Conservation (phyloP, 2,113 vertebrate species). For the Gila orcuttii region DNA sequence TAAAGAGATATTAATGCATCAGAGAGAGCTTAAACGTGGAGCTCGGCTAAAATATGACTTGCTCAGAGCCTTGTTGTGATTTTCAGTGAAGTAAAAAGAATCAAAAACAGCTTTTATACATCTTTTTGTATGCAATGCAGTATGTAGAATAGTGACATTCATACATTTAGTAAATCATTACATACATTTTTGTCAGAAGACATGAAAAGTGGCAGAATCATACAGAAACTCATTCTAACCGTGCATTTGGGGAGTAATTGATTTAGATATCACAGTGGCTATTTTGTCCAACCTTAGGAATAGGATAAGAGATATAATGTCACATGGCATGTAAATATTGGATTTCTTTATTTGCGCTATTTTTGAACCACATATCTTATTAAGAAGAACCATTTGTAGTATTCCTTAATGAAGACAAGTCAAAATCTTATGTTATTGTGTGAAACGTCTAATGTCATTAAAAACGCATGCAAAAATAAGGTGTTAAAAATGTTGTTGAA, state of each 20-base stretch:
- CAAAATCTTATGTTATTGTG: not conserved
- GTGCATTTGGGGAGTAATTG: not conserved
- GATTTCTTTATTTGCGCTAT: not conserved
- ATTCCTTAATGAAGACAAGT: not conserved
- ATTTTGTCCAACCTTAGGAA: not conserved
- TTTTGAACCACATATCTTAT: not conserved
- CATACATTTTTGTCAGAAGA: not conserved
- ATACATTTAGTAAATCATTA: not conserved
- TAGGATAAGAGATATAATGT: not conserved
- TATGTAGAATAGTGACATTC: not conserved
- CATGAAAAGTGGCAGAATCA: not conserved
- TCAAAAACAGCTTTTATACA: not conserved
- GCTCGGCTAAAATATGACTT: not conserved
- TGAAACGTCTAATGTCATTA: not conserved
- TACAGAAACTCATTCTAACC: not conserved
- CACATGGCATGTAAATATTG: not conserved
- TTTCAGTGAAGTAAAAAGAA: not conserved
- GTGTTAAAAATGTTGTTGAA: not conserved
- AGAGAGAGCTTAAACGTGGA: not conserved
- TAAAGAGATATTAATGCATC: not conserved
- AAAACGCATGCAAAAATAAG: not conserved
- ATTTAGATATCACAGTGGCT: not conserved
- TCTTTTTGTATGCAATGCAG: not conserved
- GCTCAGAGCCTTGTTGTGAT: not conserved
- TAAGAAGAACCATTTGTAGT: not conserved